Conservation (phyloP, 2,888 invertebrate species). For the Chrysopilus asiliformis region DNA sequence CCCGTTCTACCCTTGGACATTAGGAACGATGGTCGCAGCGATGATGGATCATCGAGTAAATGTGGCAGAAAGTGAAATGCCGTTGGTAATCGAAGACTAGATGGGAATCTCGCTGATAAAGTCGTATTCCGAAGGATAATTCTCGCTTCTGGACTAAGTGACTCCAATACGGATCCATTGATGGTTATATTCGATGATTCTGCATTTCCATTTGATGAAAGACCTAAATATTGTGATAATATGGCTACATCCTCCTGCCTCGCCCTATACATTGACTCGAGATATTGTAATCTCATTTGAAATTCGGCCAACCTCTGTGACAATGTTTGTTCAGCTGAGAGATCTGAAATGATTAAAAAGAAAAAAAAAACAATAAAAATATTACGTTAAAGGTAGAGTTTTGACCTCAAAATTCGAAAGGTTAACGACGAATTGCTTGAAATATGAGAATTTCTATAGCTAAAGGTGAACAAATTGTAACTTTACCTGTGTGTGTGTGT, state of each 20-base stretch:
- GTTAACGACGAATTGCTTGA: no score
- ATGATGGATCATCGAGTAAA: conserved; percentile 61
- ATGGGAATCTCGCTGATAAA: conserved; percentile 37
- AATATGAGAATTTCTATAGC: no score
- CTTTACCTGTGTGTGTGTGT: not conserved
- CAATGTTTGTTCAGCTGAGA: conserved; percentile 50
- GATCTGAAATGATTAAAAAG: conserved; percentile 39
- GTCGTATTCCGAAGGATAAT: conserved; percentile 38
- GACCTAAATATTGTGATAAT: conserved; percentile 50
- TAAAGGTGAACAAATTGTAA: not conserved
- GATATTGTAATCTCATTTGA: conserved; percentile 61
- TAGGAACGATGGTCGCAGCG: conserved; percentile 64
- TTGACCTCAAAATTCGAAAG: no score
- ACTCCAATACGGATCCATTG: conserved; percentile 25
- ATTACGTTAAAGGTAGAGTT: no score
- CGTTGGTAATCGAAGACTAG: conserved; percentile 55
- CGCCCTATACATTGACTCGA: conserved; percentile 64
- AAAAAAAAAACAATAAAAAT: no score
- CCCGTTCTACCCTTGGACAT: conserved; percentile 59
- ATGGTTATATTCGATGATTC: conserved; percentile 14
- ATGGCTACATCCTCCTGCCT: conserved; percentile 63
- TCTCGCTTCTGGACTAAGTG: conserved; percentile 36
- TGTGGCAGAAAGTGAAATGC: conserved; percentile 80
- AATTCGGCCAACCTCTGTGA: conserved; percentile 60
- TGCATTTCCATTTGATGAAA: conserved; percentile 18